phyloP scores from a whole-genome alignment of 2,797 vertebrate genomes.

The Bovichtus diacanthus region DNA sequence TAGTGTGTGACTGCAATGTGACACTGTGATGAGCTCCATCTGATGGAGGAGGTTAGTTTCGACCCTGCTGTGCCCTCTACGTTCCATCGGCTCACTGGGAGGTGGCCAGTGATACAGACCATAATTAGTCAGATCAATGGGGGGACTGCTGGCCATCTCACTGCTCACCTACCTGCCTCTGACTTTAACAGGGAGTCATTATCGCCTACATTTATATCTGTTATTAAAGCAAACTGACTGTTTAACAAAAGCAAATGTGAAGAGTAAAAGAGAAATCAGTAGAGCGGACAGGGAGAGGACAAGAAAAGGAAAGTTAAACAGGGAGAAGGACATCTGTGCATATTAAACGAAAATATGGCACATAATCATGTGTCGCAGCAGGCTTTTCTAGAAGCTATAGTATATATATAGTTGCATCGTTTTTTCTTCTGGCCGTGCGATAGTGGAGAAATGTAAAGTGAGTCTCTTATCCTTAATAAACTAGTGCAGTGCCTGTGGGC shows the following conservation, averaged over 20 bases:
- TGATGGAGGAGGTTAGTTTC: neutral
- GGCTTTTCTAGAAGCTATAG: no score
- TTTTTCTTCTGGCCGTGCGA: no score
- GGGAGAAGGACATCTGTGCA: no score
- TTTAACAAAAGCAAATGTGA: neutral
- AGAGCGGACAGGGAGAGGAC: no score
- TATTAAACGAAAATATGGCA: no score
- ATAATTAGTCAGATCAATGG: conserved; percentile 47
- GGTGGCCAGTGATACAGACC: conserved; percentile 6
- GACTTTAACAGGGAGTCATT: neutral
- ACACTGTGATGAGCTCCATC: neutral
- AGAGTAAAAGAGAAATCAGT: no score
- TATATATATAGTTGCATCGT: no score
- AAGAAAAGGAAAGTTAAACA: no score
- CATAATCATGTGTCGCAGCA: no score
- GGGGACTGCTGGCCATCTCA: neutral
- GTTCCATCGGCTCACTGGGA: conserved; percentile 22
- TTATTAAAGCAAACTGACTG: conserved; percentile 14
- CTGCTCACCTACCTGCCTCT: conserved; percentile 11
- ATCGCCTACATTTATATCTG: neutral
- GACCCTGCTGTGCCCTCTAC: conserved; percentile 33
- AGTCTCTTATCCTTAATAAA: no score
- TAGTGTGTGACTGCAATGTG: neutral
- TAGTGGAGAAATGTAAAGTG: no score
- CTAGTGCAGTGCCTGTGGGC: no score